Evolutionary conservation across 2,797 vertebrate genomes (phyloP).

Genomic region (Alfaro cultratus): DNA sequence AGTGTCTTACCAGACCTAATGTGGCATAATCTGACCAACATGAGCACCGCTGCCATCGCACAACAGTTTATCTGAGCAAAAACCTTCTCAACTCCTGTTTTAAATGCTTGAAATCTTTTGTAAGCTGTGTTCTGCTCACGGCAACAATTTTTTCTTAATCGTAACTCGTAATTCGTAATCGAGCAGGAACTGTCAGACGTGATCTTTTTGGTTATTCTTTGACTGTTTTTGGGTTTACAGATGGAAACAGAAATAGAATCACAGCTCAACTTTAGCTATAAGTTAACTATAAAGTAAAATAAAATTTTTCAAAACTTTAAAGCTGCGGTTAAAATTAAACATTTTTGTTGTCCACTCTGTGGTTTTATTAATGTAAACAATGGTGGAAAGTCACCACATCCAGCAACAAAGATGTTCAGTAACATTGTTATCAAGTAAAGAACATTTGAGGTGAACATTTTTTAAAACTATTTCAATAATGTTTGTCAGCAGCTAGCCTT

Average conservation of each 20-base stretch:
- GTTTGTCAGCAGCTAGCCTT: background rate
- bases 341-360: background rate
- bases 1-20: conserved; percentile 53
- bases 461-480: background rate
- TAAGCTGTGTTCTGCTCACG: conserved; percentile 3
- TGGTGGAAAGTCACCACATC: background rate
- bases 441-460: background rate
- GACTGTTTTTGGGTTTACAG: background rate
- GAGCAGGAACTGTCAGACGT: background rate
- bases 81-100: conserved; percentile 41
- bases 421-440: background rate
- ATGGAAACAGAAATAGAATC: background rate
- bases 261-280: background rate
- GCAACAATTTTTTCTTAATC: conserved; percentile 3
- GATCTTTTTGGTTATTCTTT: background rate
- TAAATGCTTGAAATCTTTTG: conserved; percentile 23
- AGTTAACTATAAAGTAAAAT: background rate
- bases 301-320: background rate
- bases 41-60: conserved; percentile 48
- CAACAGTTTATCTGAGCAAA: conserved; percentile 39
- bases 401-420: background rate
- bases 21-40: conserved; percentile 61
- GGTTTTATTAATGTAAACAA: background rate
- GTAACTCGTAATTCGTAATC: background rate
- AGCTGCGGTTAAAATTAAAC: background rate